Percentiles rank a stretch among this genome's conserved stretches.
Conservation (phyloP, 2,113 vertebrate species). For the Chrysochloris asiatica region DNA sequence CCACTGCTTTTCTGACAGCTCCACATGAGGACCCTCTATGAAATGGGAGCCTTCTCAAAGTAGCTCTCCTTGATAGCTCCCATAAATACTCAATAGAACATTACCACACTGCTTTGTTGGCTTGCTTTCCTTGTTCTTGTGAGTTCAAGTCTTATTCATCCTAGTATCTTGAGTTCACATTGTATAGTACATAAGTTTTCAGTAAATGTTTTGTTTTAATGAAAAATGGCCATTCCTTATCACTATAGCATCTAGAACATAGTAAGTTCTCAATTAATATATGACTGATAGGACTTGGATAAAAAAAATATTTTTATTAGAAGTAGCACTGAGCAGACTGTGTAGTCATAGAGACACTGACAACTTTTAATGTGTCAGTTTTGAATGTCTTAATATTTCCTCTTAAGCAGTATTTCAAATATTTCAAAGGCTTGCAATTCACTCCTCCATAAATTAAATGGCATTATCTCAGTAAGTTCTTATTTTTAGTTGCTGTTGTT, state of each 20-base stretch:
- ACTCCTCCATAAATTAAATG: neutral
- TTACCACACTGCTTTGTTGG: neutral
- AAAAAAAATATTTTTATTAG: neutral
- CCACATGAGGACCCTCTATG: too few species aligned
- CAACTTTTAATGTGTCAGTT: neutral
- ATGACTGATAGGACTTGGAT: neutral
- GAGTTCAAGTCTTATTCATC: neutral
- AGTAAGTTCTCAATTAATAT: constrained; percentile 1
- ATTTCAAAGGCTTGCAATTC: neutral
- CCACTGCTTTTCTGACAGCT: too few species aligned
- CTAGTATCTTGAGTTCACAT: neutral
- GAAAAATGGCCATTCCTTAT: neutral
- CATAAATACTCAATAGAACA: neutral
- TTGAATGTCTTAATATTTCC: neutral
- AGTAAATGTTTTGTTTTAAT: neutral
- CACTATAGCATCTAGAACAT: neutral
- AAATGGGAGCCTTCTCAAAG: neutral
- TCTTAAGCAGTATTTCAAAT: neutral
- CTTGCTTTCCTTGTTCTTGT: neutral
- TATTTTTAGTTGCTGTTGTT: too few species aligned
- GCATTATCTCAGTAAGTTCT: neutral
- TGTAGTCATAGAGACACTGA: neutral
- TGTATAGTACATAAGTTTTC: neutral
- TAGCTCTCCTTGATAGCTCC: neutral
- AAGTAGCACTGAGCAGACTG: neutral